Conservation (phyloP, 2,113 vertebrate species). For the Trogon surrucura region DNA sequence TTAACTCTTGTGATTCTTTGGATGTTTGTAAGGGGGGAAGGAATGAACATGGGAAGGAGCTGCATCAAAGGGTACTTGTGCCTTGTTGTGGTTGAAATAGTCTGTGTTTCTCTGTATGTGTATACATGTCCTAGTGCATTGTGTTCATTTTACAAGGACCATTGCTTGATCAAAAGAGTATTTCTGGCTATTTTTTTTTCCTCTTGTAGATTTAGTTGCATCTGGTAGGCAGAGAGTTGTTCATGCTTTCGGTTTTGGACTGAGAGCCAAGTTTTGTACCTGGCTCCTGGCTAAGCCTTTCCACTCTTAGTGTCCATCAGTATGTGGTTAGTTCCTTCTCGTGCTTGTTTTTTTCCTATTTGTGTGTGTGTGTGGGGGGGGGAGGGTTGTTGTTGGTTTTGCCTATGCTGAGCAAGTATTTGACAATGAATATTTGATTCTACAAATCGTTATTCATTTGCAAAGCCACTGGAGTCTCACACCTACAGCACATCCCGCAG, state of each 20-base stretch:
- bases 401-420: neutral
- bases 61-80: neutral
- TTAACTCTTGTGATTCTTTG: neutral
- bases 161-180: slow-evolving; percentile 5
- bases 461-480: neutral
- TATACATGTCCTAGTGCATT: neutral
- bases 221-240: neutral
- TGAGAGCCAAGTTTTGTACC: neutral
- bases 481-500: neutral
- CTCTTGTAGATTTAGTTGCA: neutral
- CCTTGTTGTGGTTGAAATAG: neutral
- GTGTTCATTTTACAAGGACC: neutral
- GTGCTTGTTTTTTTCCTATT: neutral
- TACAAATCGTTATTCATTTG: neutral
- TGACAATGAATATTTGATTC: neutral
- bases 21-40: neutral
- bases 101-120: neutral
- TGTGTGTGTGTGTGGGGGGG: neutral
- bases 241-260: neutral
- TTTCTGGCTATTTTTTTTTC: neutral
- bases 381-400: neutral
- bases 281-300: neutral
- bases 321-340: neutral
- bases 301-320: neutral
- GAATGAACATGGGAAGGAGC: neutral